phyloP scores from a whole-genome alignment of 2,888 invertebrate species.

The Dione juno region DNA sequence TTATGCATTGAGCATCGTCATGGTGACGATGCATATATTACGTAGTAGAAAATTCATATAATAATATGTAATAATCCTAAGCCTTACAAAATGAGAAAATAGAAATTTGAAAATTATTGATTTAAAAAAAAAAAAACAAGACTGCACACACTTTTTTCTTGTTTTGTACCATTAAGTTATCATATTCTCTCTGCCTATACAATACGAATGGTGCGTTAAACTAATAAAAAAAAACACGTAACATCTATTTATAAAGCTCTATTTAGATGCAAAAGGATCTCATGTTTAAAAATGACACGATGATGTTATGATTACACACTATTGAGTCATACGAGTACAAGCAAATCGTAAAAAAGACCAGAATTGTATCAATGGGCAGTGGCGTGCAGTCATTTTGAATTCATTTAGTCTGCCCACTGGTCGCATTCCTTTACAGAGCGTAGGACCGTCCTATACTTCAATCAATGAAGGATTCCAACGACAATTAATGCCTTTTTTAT shows the following conservation, averaged over 20 bases:
- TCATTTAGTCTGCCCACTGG: slow-evolving; percentile 12
- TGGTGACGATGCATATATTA: neutral
- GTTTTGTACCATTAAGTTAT: too few relatives aligned
- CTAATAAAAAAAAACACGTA: neutral
- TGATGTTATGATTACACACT: neutral
- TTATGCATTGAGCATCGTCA: neutral
- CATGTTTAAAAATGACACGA: slow-evolving; percentile 21
- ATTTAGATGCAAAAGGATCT: slow-evolving; percentile 7
- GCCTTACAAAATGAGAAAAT: too few relatives aligned
- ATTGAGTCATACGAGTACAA: slow-evolving; percentile 17
- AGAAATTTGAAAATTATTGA: too few relatives aligned
- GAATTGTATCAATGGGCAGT: slow-evolving; percentile 1
- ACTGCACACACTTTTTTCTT: too few relatives aligned
- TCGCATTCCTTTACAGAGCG: slow-evolving; percentile 30
- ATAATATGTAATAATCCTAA: too few relatives aligned
- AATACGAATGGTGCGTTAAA: neutral
- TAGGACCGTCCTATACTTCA: slow-evolving; percentile 31
- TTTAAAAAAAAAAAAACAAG: too few relatives aligned
- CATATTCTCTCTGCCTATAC: neutral
- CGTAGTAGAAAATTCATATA: too few relatives aligned
- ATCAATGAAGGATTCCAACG: slow-evolving; percentile 60
- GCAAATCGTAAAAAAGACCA: slow-evolving; percentile 15
- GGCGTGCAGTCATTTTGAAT: slow-evolving; percentile 23
- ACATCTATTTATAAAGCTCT: neutral
- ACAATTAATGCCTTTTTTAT: slow-evolving; percentile 66